Base-by-base conservation (phyloP, 2,888 invertebrate genomes). In the Chesias legatella region DNA sequence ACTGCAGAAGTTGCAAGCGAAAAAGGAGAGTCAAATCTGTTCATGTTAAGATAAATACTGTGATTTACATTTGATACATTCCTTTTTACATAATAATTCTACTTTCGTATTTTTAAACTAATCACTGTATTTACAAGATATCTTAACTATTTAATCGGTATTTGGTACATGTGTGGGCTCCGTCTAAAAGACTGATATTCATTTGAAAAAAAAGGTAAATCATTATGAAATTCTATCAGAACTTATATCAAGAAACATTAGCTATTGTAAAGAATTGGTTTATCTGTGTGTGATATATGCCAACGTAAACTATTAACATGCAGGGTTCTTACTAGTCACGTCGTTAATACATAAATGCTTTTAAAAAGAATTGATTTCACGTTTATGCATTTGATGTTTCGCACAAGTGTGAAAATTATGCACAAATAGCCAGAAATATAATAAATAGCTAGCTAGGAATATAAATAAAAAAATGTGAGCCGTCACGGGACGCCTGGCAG, bases 1-100 rank as follows among this genome's bases (percentile, higher is more conserved):
- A 0, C 58, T 88, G 33, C 88, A 86, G 45, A 82, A 75, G 48
- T 65, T 86, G 17, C 85, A 85, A 59, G 82, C 84, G 1, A 79
- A 70, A 48, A 82, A 83, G 49, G 86, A 85, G 28, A 65, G 69
- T 30, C 81, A 82, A 33, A 49, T 76, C 36, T 86, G 86, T 66
- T 69, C 78, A 36, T 88, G 86, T 63, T 88, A 78, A n/a, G n/a
- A n/a, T n/a, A n/a, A 63, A 58, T 29, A 57, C 73, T 77, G 72
- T 75, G 73, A 76, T 75, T 63, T 63, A 60, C 56, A 64, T 40
- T 49, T 17, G 53, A 53, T 58, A 60, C 53, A 63, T 57, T 58
- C 48, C 51, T 43, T 17, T n/a, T 47, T 41, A 44, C 27, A 48
- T 42, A 39, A 42, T 11, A 17, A 52, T 30, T 37, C 43, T 34